These are phyloP conservation scores for Drosophila macrospina DNA, from an alignment of 2,888 invertebrate species.

Conservation along the genomic window DNA sequence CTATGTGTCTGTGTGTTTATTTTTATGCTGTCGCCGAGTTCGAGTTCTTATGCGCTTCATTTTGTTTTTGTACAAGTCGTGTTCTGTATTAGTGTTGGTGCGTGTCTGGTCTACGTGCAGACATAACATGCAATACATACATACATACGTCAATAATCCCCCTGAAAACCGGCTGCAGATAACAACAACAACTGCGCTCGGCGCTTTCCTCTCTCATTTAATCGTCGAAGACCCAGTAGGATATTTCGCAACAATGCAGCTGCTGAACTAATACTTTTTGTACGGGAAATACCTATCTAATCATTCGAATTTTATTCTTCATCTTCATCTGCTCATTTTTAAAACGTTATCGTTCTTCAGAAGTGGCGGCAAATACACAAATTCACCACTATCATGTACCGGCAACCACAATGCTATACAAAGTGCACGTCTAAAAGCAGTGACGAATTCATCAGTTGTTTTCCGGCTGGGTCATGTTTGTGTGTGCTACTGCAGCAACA, in stretches of 20 bases:
- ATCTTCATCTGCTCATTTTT: neutral
- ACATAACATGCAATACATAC: conserved; percentile 63
- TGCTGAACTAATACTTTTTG: neutral
- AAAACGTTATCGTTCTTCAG: neutral
- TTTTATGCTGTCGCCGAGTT: conserved; percentile 75
- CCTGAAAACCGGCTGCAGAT: conserved; percentile 76
- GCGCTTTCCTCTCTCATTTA: conserved; percentile 51
- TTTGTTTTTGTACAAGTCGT: conserved; percentile 65
- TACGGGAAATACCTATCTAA: neutral
- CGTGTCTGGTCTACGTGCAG: conserved; percentile 81
- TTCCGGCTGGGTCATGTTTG: conserved; percentile 62
- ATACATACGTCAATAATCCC: conserved; percentile 74
- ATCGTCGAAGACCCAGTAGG: conserved; percentile 46
- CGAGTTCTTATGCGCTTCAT: conserved; percentile 75
- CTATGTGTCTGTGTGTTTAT: conserved; percentile 64
- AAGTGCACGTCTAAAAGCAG: conserved; percentile 10
- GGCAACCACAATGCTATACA: neutral
- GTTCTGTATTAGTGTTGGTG: conserved; percentile 55
- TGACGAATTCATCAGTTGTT: conserved; percentile 17
- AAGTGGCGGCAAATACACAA: neutral
- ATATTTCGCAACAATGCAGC: neutral
- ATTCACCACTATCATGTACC: neutral
- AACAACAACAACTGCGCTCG: conserved; percentile 65
- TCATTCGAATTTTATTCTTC: neutral
- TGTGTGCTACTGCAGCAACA: conserved; percentile 58